Evolutionary conservation across 2,113 vertebrate species (phyloP), one percentile per base, ranked within the genome.

Genomic region (Heteronetta atricapilla): DNA sequence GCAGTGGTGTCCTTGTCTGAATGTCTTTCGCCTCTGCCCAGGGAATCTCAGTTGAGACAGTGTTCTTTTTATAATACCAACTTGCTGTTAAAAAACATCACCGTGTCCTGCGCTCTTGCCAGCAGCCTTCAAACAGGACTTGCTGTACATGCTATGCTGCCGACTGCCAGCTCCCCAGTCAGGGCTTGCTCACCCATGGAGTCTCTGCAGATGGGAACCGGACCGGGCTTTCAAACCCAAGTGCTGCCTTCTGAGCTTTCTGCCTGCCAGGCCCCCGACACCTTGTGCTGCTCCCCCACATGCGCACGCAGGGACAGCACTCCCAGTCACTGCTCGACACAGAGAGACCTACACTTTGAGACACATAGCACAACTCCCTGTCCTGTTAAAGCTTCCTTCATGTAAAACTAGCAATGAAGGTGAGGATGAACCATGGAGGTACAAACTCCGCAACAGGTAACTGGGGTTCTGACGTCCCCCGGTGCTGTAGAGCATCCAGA

Each of bases 21-120:
- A 94, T 83, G 93, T 85, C 91, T 95, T 97, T 93, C 0, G 4
- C 95, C 89, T 88, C 95, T 95, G 94, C 63, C 85, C 90, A 55
- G 86, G 83, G 88, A 95, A 94, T 91, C 94, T 97, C 89, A 89
- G 90, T 44, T 88, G 88, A 93, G 92, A 85, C 40, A 70, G 52
- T 0, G 3, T 56, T 95, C 93, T 90, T 96, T 92, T 88, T 92
- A 94, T 90, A 95, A 93, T 76, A 76, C 80, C 88, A 92, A 78
- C 17, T 44, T 6, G 2, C 93, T 91, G 72, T 63, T 93, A 68
- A 93, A 94, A 96, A 33, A 63, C 75, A 66, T 78, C 88, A 84
- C 89, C 56, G 33, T 12, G 68, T 75, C 83, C 90, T 88, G 85
- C n/a, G 58, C 86, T 82, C 1, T 1, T 95, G 94, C 93, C 94